Conservation (phyloP, 2,113 vertebrate species). For the Microtus oregoni region DNA sequence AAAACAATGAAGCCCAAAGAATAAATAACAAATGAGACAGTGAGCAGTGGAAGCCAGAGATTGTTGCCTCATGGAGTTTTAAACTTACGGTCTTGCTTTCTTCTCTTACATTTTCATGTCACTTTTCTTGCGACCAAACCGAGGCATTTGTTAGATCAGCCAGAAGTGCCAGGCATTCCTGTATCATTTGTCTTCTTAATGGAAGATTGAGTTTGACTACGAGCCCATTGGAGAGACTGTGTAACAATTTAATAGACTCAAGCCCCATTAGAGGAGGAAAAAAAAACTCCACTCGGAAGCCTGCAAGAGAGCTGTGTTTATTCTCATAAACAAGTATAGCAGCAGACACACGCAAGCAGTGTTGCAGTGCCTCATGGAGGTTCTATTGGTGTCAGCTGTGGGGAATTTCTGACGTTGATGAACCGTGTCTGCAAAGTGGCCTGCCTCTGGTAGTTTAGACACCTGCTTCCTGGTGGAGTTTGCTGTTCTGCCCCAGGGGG, state of each 20-base stretch:
- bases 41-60: not conserved
- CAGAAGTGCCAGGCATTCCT: not conserved
- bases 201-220: not conserved
- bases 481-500: not conserved
- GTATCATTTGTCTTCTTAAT: not conserved
- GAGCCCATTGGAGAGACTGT: not conserved
- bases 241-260: slow-evolving; percentile 1
- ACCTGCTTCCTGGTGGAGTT: not conserved
- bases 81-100: not conserved
- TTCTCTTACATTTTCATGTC: not conserved
- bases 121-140: slow-evolving; percentile 27
- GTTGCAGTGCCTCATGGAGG: slow-evolving; percentile 1
- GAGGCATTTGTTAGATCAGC: slow-evolving; percentile 1
- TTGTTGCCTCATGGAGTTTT: not conserved
- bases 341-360: slow-evolving; percentile 8
- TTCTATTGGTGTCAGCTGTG: not conserved
- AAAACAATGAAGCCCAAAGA: not conserved
- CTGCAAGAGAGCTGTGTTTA: slow-evolving; percentile 26
- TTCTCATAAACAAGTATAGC: slow-evolving; percentile 38
- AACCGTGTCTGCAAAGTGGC: not conserved
- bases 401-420: not conserved
- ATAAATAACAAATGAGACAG: not conserved
- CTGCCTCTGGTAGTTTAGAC: not conserved
- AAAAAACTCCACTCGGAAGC: not conserved
- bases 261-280: not conserved